phyloP scores from a whole-genome alignment of 2,797 vertebrate genomes.

The Vipera ursinii region DNA sequence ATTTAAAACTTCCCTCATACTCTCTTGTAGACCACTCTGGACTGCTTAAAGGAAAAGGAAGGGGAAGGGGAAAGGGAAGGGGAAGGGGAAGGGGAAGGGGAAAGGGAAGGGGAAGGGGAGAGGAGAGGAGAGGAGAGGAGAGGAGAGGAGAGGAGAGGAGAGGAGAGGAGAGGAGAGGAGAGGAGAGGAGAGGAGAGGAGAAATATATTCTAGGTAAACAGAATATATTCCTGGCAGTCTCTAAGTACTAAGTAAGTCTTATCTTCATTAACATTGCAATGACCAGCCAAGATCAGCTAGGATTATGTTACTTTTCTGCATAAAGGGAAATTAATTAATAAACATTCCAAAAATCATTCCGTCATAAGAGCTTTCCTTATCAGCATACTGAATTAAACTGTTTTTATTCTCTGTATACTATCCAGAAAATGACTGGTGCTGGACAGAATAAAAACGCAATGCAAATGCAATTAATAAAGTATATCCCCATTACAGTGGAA shows the following conservation, averaged over 20 bases:
- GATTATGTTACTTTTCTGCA: background rate
- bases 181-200: background rate
- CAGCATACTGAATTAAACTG: background rate
- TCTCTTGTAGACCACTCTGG: background rate
- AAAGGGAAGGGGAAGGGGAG: too few species aligned
- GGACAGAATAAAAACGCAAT: background rate
- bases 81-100: too few species aligned
- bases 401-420: background rate
- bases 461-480: background rate
- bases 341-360: background rate
- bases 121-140: too few species aligned
- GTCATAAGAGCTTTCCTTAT: background rate
- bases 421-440: background rate
- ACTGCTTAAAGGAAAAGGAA: background rate
- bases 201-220: background rate
- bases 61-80: too few species aligned
- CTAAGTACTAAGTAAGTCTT: background rate
- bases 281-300: background rate
- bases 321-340: background rate
- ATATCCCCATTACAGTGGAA: background rate
- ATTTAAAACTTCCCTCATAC: background rate
- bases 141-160: too few species aligned
- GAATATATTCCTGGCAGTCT: background rate
- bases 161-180: too few species aligned
- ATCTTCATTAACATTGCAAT: background rate